Conservation (phyloP, 2,888 invertebrate genomes). For the Drosophila ezoana region DNA sequence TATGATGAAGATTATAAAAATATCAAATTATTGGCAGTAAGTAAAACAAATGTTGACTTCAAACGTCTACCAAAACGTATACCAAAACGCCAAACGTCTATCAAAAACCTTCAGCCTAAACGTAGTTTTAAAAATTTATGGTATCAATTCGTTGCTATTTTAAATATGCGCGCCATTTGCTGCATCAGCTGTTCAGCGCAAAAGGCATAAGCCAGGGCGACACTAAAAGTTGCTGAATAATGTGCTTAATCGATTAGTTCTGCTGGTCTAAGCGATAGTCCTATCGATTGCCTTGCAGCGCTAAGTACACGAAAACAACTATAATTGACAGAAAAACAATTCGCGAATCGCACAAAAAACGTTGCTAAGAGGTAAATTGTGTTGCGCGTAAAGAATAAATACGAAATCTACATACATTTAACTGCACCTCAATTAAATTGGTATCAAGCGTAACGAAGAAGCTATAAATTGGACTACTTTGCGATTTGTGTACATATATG, state of each 20-base stretch:
- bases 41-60: too few species aligned
- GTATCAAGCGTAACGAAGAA: neutral
- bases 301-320: slow-evolving; percentile 44
- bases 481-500: neutral
- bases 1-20: too few species aligned
- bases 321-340: slow-evolving; percentile 35
- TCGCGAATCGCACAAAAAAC: slow-evolving; percentile 27
- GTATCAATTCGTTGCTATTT: too few species aligned
- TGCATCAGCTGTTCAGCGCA: slow-evolving; percentile 20
- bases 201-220: slow-evolving; percentile 34
- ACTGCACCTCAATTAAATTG: neutral
- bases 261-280: slow-evolving; percentile 1
- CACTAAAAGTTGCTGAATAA: neutral
- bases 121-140: too few species aligned
- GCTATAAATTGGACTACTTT: slow-evolving; percentile 10
- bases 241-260: slow-evolving; percentile 15
- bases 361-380: slow-evolving; percentile 69
- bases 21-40: too few species aligned
- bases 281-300: slow-evolving; percentile 22
- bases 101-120: too few species aligned
- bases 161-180: slow-evolving; percentile 10
- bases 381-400: neutral
- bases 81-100: too few species aligned
- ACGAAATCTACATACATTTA: neutral
- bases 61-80: too few species aligned